These are phyloP conservation scores for Drosophila setosimentum DNA, from an alignment of 2,888 invertebrate species.

Conservation along the genomic window DNA sequence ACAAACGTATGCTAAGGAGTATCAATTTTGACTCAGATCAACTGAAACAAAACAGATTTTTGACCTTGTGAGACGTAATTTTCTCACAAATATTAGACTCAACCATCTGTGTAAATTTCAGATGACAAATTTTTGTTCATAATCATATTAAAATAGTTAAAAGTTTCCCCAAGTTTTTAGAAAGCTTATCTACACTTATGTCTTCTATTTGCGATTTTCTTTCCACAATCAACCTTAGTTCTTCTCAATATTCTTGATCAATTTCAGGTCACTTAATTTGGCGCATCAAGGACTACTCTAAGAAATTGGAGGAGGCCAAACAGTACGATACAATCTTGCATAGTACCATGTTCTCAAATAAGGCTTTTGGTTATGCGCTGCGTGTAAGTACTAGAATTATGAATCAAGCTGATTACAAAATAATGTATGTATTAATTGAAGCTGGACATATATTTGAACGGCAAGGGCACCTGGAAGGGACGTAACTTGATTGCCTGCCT, in stretches of 20 bases:
- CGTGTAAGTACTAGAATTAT: constrained; percentile 86
- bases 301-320: constrained; percentile 89
- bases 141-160: background rate
- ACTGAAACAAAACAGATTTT: background rate
- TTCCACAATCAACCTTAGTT: background rate
- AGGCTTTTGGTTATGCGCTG: constrained; percentile 90
- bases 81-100: background rate
- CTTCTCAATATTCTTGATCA: background rate
- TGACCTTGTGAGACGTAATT: background rate
- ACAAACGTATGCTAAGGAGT: no score
- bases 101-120: background rate
- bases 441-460: constrained; percentile 90
- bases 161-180: background rate
- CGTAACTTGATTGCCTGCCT: constrained; percentile 90
- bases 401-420: background rate
- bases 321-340: constrained; percentile 88
- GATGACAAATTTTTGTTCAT: background rate
- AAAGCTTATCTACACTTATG: background rate
- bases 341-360: constrained; percentile 90
- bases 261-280: constrained; percentile 88
- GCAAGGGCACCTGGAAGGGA: constrained; percentile 91
- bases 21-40: background rate
- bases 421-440: constrained; percentile 72
- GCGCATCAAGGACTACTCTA: constrained; percentile 89
- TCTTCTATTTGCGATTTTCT: background rate